Evolutionary conservation across 1,140 invertebrate species (phyloP).

Genomic region (Cydia fagiglandana): DNA sequence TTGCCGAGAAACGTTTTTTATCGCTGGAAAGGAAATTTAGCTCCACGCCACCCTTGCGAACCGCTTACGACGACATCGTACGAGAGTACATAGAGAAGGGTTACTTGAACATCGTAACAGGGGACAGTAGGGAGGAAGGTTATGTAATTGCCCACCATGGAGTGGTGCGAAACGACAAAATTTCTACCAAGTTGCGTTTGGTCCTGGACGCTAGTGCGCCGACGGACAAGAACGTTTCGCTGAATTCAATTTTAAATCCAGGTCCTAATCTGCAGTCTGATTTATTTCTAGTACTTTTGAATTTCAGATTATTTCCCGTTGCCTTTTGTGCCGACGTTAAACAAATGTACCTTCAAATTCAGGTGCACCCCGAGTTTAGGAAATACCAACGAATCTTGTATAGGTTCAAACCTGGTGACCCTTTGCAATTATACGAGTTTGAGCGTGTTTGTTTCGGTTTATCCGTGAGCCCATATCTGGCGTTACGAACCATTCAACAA

Average conservation of each 20-base stretch:
- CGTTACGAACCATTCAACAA: too few relatives aligned
- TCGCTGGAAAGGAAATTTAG: background rate
- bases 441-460: too few relatives aligned
- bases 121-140: background rate
- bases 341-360: constrained; percentile 36
- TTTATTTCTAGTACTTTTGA: constrained; percentile 11
- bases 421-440: too few relatives aligned
- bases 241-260: too few relatives aligned
- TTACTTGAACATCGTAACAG: background rate
- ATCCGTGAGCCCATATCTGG: too few relatives aligned
- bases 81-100: background rate
- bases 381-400: constrained; percentile 29
- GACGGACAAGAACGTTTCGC: too few relatives aligned
- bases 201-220: constrained; percentile 37
- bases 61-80: background rate
- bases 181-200: constrained; percentile 34
- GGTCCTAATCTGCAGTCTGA: too few relatives aligned
- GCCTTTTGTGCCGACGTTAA: constrained; percentile 35
- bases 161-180: constrained; percentile 33
- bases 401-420: background rate
- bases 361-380: background rate
- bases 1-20: background rate
- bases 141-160: constrained; percentile 38
- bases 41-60: background rate
- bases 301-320: constrained; percentile 32